Base-by-base conservation (phyloP, 1,140 invertebrate species). In the Hydropsyche tenuis region DNA sequence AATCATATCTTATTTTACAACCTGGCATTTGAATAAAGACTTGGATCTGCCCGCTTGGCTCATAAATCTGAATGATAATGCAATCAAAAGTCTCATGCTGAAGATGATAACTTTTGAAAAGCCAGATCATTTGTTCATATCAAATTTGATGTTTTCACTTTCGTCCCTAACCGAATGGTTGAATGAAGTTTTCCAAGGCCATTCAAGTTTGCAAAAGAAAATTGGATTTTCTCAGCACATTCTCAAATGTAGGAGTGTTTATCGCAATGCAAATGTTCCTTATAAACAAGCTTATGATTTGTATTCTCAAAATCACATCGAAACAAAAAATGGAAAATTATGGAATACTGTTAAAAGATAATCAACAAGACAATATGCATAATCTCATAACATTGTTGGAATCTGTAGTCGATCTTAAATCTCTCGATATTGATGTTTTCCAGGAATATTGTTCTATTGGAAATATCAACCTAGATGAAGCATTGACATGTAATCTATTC, bases 401-500 rank as follows among this genome's bases (percentile, higher is more conserved):
- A 22, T 66, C 72, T 6, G 48, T 77, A 7, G 76, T 73, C 0
- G 73, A 77, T 48, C 9, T 73, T 12, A 69, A 77, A 20, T 56
- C 66, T 16, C 75, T 72, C 37, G 71, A 70, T 48, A 66, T 75
- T 20, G 63, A 73, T 22, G 70, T 72, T 2, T 43, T 77, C 1
- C 73, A 77, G 72, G 83, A 85, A 69, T 77, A 85, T 60, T 85
- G 84, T 74, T 78, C 78, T 7, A 81, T 81, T 0, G 81, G 84
- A 71, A 81, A 83, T 77, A 77, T 85, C 66, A 77, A 80, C 20
- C 66, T 80, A 20, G 81, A 84, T 74, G 80, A 85, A 72, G 84
- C 83, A n/a, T 79, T 86, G 37, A 82, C 81, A 23, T 80, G 84
- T 68, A 81, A 85, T 74, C 73, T 86, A 14, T 81, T 85, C 77